phyloP scores from a whole-genome alignment of 2,113 vertebrate species.

The Brachionichthys hirsutus region DNA sequence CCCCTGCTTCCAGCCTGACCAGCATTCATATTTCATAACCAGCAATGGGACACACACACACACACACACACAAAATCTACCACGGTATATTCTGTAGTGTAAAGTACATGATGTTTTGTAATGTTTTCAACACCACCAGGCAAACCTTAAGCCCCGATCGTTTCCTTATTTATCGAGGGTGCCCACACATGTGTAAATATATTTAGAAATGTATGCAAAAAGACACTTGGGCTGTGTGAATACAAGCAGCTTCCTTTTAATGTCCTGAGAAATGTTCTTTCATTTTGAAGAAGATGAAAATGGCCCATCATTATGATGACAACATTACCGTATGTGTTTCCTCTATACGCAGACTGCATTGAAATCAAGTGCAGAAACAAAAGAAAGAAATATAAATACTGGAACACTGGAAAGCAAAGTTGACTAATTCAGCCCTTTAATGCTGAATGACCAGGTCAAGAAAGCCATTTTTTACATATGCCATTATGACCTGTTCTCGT shows the following conservation, averaged over 20 bases:
- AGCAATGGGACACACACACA: constrained; percentile 34
- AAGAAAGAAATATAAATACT: no score
- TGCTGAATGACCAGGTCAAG: not conserved
- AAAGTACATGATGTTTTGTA: constrained; percentile 24
- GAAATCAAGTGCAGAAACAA: no score
- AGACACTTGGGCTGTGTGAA: no score
- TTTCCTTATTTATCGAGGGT: no score
- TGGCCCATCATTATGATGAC: no score
- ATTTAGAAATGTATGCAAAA: no score
- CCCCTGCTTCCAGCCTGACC: constrained; percentile 47
- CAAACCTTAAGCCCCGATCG: not conserved
- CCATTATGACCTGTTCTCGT: not conserved
- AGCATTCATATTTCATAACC: constrained; percentile 62
- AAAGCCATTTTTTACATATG: not conserved
- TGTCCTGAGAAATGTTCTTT: no score
- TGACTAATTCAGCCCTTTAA: not conserved
- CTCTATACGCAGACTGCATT: no score
- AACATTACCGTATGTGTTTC: no score
- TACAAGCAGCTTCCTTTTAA: no score
- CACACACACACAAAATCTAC: not conserved
- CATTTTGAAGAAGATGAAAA: no score
- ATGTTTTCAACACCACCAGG: constrained; percentile 14
- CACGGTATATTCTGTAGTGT: constrained; percentile 9
- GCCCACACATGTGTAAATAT: no score
- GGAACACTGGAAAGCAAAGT: not conserved